Evolutionary conservation across 2,888 invertebrate species (phyloP).

Genomic region (Schizaphis graminum): DNA sequence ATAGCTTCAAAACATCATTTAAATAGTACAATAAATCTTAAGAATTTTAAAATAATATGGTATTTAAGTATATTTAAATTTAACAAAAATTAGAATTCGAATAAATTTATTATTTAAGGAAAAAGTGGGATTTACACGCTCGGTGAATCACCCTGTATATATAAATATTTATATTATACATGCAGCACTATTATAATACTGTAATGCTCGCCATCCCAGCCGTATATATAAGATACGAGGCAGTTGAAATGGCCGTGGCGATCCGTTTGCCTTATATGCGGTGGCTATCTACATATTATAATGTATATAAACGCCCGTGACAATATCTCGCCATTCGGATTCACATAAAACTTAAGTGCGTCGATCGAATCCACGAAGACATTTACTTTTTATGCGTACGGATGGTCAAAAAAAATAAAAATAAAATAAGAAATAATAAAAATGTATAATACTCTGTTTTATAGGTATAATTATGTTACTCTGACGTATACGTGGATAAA

Average conservation of each 20-base stretch:
- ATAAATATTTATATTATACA: not conserved
- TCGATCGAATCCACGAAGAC: constrained; percentile 15
- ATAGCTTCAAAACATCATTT: not conserved
- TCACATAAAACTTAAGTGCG: constrained; percentile 58
- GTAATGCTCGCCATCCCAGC: not conserved
- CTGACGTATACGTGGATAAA: not conserved
- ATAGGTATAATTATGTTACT: not conserved
- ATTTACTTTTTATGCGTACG: constrained; percentile 43
- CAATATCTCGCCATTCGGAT: constrained; percentile 57
- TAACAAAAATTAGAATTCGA: not conserved
- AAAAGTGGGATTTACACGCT: not conserved
- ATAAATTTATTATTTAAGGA: not conserved
- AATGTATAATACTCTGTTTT: constrained; percentile 51
- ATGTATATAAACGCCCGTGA: not conserved
- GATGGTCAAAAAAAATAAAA: not conserved
- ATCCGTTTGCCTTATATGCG: constrained; percentile 27
- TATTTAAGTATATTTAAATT: no score
- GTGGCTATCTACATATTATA: constrained; percentile 13
- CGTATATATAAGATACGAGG: not conserved
- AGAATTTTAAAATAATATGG: no score
- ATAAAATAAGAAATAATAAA: constrained; percentile 50
- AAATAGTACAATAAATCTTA: not conserved
- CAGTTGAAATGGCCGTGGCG: constrained; percentile 19
- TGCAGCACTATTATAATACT: not conserved
- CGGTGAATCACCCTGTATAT: not conserved